Evolutionary conservation across 2,888 invertebrate genomes (phyloP), one percentile per base, ranked within the genome.

Genomic region (Cephus sareptanus): DNA sequence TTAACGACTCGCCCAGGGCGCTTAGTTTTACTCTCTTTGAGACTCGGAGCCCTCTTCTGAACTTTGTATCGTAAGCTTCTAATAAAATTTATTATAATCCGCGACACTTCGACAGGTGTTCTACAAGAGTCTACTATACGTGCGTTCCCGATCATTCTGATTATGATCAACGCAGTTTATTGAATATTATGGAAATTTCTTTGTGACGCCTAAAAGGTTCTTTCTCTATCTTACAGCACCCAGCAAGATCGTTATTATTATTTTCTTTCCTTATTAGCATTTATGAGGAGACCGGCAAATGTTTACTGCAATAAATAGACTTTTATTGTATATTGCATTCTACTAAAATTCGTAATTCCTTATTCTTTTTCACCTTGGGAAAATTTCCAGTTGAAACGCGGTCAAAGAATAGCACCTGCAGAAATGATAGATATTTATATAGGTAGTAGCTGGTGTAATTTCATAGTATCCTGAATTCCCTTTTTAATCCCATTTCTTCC

Each of bases 41-140:
- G 12, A 37, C 23, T 34, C 33, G 73, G 73, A 11, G 31, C 15
- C 33, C 30, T n/a, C n/a, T 34, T 40, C 34, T 40, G 73, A 76
- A 76, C 71, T 69, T 68, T 56, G 33, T 34, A 30, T 23, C 68
- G 56, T 30, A 74, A 74, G 35, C 37, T 77, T 68, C n/a, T 68
- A 74, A 74, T 77, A 69, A 77, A 77, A 77, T 77, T 74, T 77
- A 77, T 77, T 77, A 77, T 74, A 77, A 77, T 74, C 77, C 35
- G 74, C 34, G 70, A 68, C 73, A 69, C 69, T 77, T 34, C 37
- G 33, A 77, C 77, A 74, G 37, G 69, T 74, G 74, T 77, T 35
- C 34, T 23, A 56, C 23, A 56, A 23, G 23, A 0, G 9, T 23
- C 2, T 56, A 56, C 0, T 56, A 56, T 56, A 56, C 56, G 56